phyloP scores from a whole-genome alignment of 2,888 invertebrate species.

The Prosopocoilus inquinatus region DNA sequence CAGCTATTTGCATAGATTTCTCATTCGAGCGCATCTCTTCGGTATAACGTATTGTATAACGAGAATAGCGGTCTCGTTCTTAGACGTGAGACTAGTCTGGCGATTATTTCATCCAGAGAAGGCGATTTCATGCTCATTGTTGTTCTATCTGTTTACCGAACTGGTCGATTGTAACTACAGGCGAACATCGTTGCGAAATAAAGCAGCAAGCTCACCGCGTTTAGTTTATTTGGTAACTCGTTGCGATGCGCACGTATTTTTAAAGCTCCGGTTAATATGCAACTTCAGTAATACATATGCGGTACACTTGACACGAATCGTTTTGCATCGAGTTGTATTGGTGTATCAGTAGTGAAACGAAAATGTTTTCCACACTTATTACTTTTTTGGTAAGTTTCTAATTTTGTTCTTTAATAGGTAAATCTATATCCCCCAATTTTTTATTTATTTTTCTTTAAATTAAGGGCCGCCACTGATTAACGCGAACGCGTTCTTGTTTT shows the following conservation, averaged over 20 bases:
- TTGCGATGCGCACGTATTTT: constrained; percentile 46
- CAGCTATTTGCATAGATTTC: not conserved
- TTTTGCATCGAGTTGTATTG: not conserved
- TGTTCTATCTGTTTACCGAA: constrained; percentile 1
- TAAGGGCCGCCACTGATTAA: too few species aligned
- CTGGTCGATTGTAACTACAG: not conserved
- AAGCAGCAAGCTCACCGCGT: constrained; percentile 40
- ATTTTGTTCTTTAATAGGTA: too few species aligned
- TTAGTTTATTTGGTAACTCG: constrained; percentile 48
- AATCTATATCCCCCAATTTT: too few species aligned
- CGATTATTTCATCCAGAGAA: constrained; percentile 3
- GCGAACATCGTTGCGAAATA: constrained; percentile 3
- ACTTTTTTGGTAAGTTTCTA: too few species aligned
- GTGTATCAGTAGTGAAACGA: not conserved
- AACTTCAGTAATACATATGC: not conserved
- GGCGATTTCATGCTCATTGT: not conserved
- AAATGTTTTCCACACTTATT: too few species aligned
- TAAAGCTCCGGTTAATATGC: constrained; percentile 17
- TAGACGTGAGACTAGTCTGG: constrained; percentile 1
- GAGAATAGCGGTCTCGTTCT: not conserved
- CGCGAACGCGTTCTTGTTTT: too few species aligned
- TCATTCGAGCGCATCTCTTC: constrained; percentile 1
- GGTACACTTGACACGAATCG: not conserved
- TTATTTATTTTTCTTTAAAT: too few species aligned
- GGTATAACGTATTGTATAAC: constrained; percentile 1